Conservation (phyloP, 2,797 vertebrate genomes). For the Nothura maculosa region DNA sequence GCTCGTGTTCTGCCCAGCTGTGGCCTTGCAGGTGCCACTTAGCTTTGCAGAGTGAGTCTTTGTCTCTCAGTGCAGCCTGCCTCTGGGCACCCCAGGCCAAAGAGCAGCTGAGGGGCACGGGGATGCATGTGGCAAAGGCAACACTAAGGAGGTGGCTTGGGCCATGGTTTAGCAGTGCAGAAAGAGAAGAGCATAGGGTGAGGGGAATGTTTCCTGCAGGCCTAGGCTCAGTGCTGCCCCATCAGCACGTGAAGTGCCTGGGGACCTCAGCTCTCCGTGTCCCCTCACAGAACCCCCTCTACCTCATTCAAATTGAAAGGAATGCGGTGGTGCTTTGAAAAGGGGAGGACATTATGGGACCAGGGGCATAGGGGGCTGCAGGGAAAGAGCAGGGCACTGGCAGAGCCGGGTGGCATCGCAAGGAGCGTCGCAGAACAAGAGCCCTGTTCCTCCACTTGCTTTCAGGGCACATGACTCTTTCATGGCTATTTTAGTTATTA, state of each 20-base stretch:
- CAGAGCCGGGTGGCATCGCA: not conserved
- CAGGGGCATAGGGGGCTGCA: not conserved
- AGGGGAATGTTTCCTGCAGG: not conserved
- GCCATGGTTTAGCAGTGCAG: not conserved
- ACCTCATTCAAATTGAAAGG: not conserved
- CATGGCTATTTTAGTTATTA: not conserved
- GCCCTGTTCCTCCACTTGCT: not conserved
- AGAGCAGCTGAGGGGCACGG: not conserved
- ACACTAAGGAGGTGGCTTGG: not conserved
- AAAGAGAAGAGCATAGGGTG: not conserved
- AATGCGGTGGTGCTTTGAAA: not conserved
- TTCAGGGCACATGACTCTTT: not conserved
- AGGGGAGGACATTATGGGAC: not conserved
- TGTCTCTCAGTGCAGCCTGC: not conserved
- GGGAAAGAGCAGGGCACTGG: not conserved
- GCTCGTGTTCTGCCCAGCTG: slow-evolving; percentile 28
- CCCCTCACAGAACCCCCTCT: not conserved
- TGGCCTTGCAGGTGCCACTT: slow-evolving; percentile 26
- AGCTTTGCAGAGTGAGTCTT: slow-evolving; percentile 15
- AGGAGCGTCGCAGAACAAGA: not conserved
- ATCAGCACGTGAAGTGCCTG: not conserved
- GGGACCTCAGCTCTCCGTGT: not conserved
- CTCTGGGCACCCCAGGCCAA: not conserved
- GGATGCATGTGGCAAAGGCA: not conserved
- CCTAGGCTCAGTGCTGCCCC: not conserved